Evolutionary conservation across 92 coral and sea anemone species (phyloP), one percentile per base, ranked within the genome.

Genomic region (Bergia puertoricense): DNA sequence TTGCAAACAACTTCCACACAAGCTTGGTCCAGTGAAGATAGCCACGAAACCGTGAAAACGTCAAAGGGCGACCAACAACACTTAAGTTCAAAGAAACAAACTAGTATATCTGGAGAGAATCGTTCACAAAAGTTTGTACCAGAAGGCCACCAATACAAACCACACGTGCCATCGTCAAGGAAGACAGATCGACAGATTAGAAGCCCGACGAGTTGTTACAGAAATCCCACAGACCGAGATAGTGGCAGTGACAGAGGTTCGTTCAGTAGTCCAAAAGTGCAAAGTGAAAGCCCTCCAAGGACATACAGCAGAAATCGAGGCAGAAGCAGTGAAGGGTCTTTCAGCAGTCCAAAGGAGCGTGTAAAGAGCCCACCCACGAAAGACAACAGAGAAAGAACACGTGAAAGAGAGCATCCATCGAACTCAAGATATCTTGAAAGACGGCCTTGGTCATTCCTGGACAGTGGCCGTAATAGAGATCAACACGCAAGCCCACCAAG

Each of bases 401-500:
- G 23, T 42, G 80, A 76, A 18, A 76, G 80, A 18, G 80, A 42
- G 30, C 37, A 76, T 42, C 46, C 80, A 9, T 40, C 80, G 42
- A 76, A n/a, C 80, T 40, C 36, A 40, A 76, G 54, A 30, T 15
- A 42, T 42, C 51, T 20, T 40, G 80, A 14, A 42, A 71, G 56
- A 5, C 18, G 67, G 14, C 30, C 43, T 71, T 4, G 45, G n/a
- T 72, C 78, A 71, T 45, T 8, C 44, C 37, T n/a, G 56, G 79
- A 46, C 20, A 71, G 44, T 37, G 5, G 56, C 22, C 41, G 20
- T 1, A 6, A 30, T 8, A 20, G 45, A 68, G 78, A 69, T 22
- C 86, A 23, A 37, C 78, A 22, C 30, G 30, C 78, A 43, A 81
- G 75, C 74, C 85, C 85, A 4, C 18, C 51, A 15, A 65, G 85